These are phyloP conservation scores for Mycetomoellerius zeteki DNA, from an alignment of 1,140 invertebrate genomes.

Conservation along the genomic window DNA sequence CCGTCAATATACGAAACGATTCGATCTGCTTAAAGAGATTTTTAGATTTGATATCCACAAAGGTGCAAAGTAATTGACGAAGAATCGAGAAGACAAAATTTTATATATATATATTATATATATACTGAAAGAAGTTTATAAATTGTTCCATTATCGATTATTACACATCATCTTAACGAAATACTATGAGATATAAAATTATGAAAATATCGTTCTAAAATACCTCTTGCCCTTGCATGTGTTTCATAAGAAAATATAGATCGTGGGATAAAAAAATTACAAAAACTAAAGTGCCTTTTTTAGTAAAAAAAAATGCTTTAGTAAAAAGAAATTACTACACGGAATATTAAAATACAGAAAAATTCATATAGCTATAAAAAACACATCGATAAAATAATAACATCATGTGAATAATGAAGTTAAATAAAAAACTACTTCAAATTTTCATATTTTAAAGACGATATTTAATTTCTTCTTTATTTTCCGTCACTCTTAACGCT, in stretches of 20 bases:
- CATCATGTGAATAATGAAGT: neutral
- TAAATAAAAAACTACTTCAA: neutral
- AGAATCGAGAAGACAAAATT: neutral
- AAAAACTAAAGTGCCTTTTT: neutral
- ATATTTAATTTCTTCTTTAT: constrained; percentile 2
- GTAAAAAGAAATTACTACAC: neutral
- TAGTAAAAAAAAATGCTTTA: neutral
- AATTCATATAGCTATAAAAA: neutral
- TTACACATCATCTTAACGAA: neutral
- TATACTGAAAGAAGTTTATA: neutral
- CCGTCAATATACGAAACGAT: neutral
- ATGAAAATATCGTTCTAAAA: neutral
- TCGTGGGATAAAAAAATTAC: neutral
- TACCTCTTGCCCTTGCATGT: neutral
- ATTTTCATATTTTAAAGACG: neutral
- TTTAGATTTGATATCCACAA: neutral
- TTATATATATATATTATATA: neutral
- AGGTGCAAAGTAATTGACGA: neutral
- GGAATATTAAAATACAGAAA: neutral
- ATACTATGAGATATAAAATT: neutral
- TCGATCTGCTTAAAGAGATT: neutral
- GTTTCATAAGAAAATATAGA: neutral
- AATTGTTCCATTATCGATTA: neutral
- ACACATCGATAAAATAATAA: neutral
- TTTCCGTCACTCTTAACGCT: neutral